Evolutionary conservation across 2,888 invertebrate species (phyloP).

Genomic region (Eristalis intricaria): DNA sequence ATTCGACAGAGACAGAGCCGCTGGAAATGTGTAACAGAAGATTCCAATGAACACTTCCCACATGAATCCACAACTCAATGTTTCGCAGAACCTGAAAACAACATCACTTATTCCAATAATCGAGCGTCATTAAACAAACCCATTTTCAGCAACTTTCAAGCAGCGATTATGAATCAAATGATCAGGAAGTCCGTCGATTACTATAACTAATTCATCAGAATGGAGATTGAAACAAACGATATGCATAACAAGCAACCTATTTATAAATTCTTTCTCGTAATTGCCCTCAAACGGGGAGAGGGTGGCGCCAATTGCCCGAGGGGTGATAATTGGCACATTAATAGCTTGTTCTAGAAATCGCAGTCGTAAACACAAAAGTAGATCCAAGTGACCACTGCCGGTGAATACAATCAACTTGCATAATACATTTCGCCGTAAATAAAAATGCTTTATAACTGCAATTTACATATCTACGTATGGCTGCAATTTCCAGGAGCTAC

Average conservation of each 20-base stretch:
- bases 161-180: neutral
- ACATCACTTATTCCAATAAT: neutral
- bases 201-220: neutral
- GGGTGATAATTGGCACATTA: neutral
- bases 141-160: neutral
- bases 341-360: neutral
- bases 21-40: neutral
- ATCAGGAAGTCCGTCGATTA: neutral
- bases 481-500: neutral
- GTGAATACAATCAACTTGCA: neutral
- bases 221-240: neutral
- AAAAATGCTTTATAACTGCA: neutral
- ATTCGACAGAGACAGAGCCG: neutral
- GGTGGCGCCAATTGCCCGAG: neutral
- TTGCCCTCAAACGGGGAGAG: neutral
- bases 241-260: neutral
- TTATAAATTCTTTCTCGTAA: neutral
- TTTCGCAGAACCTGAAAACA: neutral
- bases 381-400: neutral
- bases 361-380: neutral
- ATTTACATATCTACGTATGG: neutral
- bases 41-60: no score
- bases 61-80: neutral
- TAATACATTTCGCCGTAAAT: neutral
- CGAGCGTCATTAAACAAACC: neutral